phyloP scores from a whole-genome alignment of 2,888 invertebrate species.

The Desoria tigrina region DNA sequence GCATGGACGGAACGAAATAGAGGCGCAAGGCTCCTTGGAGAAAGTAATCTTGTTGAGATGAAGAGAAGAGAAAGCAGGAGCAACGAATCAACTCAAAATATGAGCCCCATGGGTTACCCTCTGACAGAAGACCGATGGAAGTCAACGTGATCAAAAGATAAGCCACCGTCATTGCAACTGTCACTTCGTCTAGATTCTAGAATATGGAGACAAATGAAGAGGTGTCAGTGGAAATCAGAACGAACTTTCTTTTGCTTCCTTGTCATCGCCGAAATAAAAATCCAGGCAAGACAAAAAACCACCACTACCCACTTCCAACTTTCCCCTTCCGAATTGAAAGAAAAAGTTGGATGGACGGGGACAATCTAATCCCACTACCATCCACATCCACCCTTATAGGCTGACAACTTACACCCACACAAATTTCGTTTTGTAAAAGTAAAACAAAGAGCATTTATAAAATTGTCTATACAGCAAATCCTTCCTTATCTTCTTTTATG shows the following conservation, averaged over 20 bases:
- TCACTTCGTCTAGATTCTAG: slow-evolving; percentile 67
- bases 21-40: slow-evolving; percentile 41
- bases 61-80: slow-evolving; percentile 61
- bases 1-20: slow-evolving; percentile 47
- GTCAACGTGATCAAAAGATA: slow-evolving; percentile 72
- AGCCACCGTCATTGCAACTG: slow-evolving; percentile 64
- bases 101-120: slow-evolving; percentile 66
- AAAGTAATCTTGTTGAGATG: slow-evolving; percentile 38
- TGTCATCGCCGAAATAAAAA: no score
- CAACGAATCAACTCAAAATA: slow-evolving; percentile 69
- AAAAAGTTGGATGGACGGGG: no score
- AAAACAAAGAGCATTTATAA: no score
- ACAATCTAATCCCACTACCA: no score
- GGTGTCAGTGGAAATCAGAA: slow-evolving; percentile 5
- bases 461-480: no score
- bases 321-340: no score
- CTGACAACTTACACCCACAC: no score
- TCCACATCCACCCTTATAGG: no score
- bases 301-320: no score
- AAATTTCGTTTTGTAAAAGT: no score
- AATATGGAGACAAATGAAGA: slow-evolving; percentile 53
- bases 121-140: slow-evolving; percentile 73
- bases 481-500: no score
- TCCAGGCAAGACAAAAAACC: no score
- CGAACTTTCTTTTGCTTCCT: background rate